Base-by-base conservation (phyloP, 2,888 invertebrate genomes). In the Graphium colonna region DNA sequence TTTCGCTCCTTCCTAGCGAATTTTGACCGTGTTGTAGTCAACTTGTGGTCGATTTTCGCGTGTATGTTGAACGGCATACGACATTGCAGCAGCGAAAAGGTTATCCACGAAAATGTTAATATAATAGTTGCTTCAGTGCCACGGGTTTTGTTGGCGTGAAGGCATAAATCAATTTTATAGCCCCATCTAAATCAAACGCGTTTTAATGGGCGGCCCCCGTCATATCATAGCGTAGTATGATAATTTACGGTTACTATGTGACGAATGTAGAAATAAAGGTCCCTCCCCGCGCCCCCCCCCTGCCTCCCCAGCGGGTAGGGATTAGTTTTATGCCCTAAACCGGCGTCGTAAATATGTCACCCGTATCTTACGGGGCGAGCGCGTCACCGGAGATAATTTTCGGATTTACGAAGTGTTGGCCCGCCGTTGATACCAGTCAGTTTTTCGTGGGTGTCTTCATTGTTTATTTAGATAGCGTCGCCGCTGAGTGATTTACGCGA, bases 121-220 rank as follows among this genome's bases (percentile, higher is more conserved):
- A 87, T 88, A 86, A 89, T 89, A 89, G 89, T 89, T 88, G 85
- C 85, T 85, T 86, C 87, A 85, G 87, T 86, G 79, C 82, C 81
- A 86, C 84, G 87, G 87, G 85, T 84, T 87, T 88, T 88, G 89
- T 88, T 89, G 84, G 90, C 90, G 90, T 87, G 88, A 90, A 86
- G 72, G 82, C 89, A 90, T 90, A 90, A 90, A 90, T 90, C 90
- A 90, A 90, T 90, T 90, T 90, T 90, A 90, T 90, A 83, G 90
- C 84, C 89, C 88, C 87, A 89, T 90, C 90, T 90, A 90, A 90
- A 90, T 90, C 90, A 90, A 90, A 89, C 90, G 88, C 84, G 87
- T 90, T 90, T 90, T 90, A 90, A 90, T 90, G 90, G 90, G 87
- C 83, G 89, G 82, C 88, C 88, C 90, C 77, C 90, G 90, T 90